A percentile compares a stretch with the other conserved stretches of the same genome.
These are phyloP conservation scores for Pomacea canaliculata DNA, from an alignment of 2,888 invertebrate genomes.

Conservation along the genomic window DNA sequence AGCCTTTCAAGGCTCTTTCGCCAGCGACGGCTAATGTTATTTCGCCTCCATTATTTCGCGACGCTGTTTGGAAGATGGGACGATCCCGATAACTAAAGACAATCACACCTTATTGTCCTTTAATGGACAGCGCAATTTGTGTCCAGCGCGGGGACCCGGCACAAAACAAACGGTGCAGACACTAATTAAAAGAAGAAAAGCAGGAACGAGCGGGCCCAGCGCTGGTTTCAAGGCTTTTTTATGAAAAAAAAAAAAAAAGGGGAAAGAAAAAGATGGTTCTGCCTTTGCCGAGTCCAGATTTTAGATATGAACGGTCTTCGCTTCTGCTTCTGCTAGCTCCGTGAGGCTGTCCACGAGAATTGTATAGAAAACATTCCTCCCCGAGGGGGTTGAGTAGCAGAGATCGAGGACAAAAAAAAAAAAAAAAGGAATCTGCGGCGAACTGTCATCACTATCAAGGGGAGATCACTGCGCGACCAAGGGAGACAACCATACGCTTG, in stretches of 20 bases:
- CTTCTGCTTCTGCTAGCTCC: no score
- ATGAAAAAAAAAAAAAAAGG: not conserved
- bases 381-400: no score
- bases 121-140: constrained; percentile 36
- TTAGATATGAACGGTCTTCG: no score
- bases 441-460: not conserved
- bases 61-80: constrained; percentile 31
- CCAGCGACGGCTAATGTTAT: constrained; percentile 36
- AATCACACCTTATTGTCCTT: constrained; percentile 35
- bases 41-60: constrained; percentile 34
- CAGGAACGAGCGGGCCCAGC: not conserved
- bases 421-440: no score
- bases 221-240: not conserved
- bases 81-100: constrained; percentile 33
- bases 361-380: no score
- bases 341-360: no score
- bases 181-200: constrained; percentile 37
- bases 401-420: no score
- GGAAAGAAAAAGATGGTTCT: not conserved
- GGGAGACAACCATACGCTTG: constrained; percentile 13
- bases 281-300: no score
- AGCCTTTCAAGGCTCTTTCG: constrained; percentile 27
- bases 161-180: constrained; percentile 29
- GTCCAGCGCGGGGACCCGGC: constrained; percentile 24
- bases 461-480: constrained; percentile 6